Base-by-base conservation (phyloP, 2,113 vertebrate species). In the Rousettus leschenaultii region DNA sequence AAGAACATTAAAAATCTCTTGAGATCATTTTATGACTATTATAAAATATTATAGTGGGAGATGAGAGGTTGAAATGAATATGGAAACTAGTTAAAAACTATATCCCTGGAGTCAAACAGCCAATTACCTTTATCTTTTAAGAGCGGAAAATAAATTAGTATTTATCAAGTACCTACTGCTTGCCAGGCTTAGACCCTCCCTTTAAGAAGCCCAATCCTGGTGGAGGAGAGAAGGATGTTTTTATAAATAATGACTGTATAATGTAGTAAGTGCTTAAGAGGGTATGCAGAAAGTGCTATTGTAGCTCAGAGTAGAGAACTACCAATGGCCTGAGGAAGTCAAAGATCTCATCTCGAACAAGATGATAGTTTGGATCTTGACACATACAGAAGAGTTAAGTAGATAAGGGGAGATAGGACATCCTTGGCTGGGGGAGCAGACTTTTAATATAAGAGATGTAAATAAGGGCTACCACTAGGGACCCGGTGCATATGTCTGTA, bases 1-100 rank as follows among this genome's bases (percentile, higher is more conserved):
- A 48, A 88, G 73, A 93, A 71, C 19, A 48, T 89, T 86, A 5
- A 0, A n/a, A 85, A 45, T 66, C 82, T 82, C 61, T 57, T 9
- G 65, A 35, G 96, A 65, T 61, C 38, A 63, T 89, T 86, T 95
- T 95, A 71, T 86, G 59, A 65, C 63, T 70, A 45, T 90, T 83
- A 74, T 14, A 55, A 82, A 86, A 57, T 63, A 15, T 83, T 82
- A 40, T 48, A 91, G 74, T 91, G 80, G 86, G 94, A 28, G 35
- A 28, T 51, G 73, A 55, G 78, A 59, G 33, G 22, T 57, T 77
- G 77, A 95, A 70, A 65, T 45, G 33, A 38, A 59, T 33, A 45
- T 74, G 55, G 38, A 93, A 70, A 86, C 48, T 71, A 82, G 71
- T 75, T 84, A 66, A 78, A 88, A 86, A 84, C 28, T 53, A 80